Percentiles rank a stretch among this genome's conserved stretches.
phyloP scores from a whole-genome alignment of 2,888 invertebrate genomes.

The Sympetrum striolatum region DNA sequence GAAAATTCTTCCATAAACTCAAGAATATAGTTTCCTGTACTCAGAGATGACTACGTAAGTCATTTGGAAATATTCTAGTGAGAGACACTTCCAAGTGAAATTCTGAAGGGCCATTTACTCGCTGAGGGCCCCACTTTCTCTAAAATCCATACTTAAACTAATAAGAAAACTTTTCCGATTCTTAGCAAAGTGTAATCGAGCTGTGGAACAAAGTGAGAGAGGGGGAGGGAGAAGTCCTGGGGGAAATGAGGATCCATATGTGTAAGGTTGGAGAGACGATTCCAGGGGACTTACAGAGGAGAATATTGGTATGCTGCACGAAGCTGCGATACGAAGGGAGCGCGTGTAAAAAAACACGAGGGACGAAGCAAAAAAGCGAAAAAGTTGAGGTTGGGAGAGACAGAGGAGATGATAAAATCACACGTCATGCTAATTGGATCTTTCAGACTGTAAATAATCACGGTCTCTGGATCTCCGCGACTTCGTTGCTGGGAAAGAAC shows the following conservation, averaged over 20 bases:
- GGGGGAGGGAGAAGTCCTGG: neutral
- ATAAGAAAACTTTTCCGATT: no score
- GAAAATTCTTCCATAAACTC: no score
- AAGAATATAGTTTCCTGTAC: no score
- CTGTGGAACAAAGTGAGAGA: neutral
- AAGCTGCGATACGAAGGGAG: neutral
- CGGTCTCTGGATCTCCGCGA: neutral
- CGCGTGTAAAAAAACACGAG: neutral
- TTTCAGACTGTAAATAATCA: slow-evolving; percentile 42
- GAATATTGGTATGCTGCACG: neutral
- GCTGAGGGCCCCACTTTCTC: no score
- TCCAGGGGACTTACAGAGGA: neutral
- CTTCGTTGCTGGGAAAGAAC: slow-evolving; percentile 16
- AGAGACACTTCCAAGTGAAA: no score
- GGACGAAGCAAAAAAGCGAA: neutral
- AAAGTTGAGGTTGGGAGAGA: neutral
- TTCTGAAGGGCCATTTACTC: no score
- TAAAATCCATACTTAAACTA: no score
- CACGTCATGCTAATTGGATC: slow-evolving; percentile 44
- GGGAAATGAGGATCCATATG: neutral
- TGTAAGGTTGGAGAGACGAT: neutral
- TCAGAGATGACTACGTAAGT: no score
- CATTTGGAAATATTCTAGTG: no score
- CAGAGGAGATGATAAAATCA: slow-evolving; percentile 21
- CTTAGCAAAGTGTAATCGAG: no score